Conservation (phyloP, 2,888 invertebrate genomes). For the Dromius quadrimaculatus region DNA sequence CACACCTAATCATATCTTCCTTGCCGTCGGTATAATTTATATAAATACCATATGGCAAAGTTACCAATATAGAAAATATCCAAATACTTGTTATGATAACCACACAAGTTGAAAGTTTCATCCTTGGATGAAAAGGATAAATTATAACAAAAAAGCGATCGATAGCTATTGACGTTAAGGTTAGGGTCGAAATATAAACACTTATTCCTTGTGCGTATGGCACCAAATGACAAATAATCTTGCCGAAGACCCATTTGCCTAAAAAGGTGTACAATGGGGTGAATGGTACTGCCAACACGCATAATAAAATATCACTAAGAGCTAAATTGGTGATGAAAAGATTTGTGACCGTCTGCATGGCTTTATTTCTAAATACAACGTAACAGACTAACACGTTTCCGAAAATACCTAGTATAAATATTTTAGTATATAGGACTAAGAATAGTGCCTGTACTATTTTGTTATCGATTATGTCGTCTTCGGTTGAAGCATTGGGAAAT, state of each 20-base stretch:
- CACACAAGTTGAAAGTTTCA: constrained; percentile 89
- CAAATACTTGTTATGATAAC: constrained; percentile 90
- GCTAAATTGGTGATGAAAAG: constrained; percentile 97
- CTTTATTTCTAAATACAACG: constrained; percentile 91
- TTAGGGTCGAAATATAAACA: constrained; percentile 97
- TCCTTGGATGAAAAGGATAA: constrained; percentile 93
- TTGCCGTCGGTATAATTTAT: constrained; percentile 67
- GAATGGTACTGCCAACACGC: constrained; percentile 94
- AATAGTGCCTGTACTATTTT: constrained; percentile 79
- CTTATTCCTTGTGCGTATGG: constrained; percentile 95
- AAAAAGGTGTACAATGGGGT: constrained; percentile 95
- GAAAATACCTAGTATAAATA: constrained; percentile 89
- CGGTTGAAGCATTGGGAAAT: constrained; percentile 14
- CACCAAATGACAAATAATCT: constrained; percentile 89
- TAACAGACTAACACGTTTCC: constrained; percentile 94
- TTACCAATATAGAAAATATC: constrained; percentile 88
- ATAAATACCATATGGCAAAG: constrained; percentile 91
- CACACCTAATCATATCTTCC: constrained; percentile 73
- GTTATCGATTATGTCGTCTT: constrained; percentile 73
- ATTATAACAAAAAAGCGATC: constrained; percentile 98
- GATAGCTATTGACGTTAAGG: constrained; percentile 96
- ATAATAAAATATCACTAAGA: constrained; percentile 92
- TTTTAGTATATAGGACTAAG: constrained; percentile 82
- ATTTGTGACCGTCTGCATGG: constrained; percentile 98
- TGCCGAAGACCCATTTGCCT: constrained; percentile 93